These are phyloP conservation scores for Melanotaenia maccullochi DNA, from an alignment of 2,797 vertebrate genomes.

Conservation along the genomic window DNA sequence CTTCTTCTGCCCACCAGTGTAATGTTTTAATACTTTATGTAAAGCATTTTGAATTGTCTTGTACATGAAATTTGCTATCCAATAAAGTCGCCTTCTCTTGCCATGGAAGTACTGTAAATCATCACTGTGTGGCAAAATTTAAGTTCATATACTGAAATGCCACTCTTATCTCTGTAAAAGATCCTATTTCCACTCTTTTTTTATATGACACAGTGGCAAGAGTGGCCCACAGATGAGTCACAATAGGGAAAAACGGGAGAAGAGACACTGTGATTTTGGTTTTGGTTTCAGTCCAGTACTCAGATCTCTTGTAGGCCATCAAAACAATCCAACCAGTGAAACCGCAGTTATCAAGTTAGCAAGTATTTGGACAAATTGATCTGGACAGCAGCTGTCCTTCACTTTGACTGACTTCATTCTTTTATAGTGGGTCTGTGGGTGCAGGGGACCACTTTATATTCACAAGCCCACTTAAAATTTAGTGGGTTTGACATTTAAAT, in stretches of 20 bases:
- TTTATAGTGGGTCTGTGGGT: not conserved
- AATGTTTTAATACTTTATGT: too few species aligned
- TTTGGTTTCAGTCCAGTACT: not conserved
- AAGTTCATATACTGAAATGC: not conserved
- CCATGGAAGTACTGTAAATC: too few species aligned
- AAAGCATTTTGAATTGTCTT: too few species aligned
- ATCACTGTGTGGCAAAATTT: not conserved
- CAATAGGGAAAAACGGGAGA: not conserved
- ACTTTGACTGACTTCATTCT: conserved; percentile 10
- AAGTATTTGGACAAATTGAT: conserved; percentile 21
- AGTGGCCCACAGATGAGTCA: not conserved
- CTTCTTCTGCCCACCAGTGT: too few species aligned
- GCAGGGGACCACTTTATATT: conserved; percentile 10
- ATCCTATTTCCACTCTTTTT: not conserved
- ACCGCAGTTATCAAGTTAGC: conserved; percentile 4
- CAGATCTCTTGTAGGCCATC: not conserved
- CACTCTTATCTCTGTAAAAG: not conserved
- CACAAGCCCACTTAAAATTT: conserved; percentile 20
- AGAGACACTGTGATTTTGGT: not conserved
- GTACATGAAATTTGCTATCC: too few species aligned
- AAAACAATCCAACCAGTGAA: conserved; percentile 6
- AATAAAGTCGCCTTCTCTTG: too few species aligned
- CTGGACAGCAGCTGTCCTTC: conserved; percentile 18
- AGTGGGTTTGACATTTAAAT: conserved; percentile 46
- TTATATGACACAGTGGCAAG: not conserved